Percentiles rank a stretch among this genome's conserved stretches.
phyloP scores from a whole-genome alignment of 2,113 vertebrate species.

The Stomatorhinus ivindoensis region DNA sequence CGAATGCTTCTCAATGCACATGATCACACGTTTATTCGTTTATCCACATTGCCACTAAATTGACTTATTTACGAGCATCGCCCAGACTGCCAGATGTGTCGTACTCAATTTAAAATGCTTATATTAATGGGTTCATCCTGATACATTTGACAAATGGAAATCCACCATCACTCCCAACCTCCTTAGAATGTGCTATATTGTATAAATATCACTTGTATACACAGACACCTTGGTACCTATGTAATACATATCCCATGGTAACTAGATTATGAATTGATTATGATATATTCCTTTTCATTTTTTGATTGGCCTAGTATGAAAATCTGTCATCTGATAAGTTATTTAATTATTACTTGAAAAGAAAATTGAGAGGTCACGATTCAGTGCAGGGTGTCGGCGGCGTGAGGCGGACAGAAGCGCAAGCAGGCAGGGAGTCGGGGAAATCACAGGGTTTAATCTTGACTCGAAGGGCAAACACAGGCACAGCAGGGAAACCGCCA shows the following conservation, averaged over 20 bases:
- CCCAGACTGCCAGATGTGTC: neutral
- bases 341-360: constrained; percentile 4
- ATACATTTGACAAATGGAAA: neutral
- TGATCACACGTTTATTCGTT: neutral
- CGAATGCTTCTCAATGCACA: neutral
- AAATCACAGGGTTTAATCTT: too few species aligned
- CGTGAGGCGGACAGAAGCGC: too few species aligned
- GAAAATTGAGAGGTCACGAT: too few species aligned
- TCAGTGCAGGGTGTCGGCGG: too few species aligned
- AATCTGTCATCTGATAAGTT: neutral
- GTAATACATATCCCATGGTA: neutral
- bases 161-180: neutral
- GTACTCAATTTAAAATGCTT: neutral
- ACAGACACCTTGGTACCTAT: neutral
- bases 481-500: too few species aligned
- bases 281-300: neutral
- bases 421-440: too few species aligned
- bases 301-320: neutral
- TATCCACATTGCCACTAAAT: neutral
- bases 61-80: neutral
- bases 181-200: neutral
- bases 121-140: neutral
- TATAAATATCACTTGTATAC: neutral
- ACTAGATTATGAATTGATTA: neutral
- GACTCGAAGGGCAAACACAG: too few species aligned